Evolutionary conservation across 1,140 invertebrate species (phyloP), one percentile per base, ranked within the genome.

Genomic region (Venturia canescens): DNA sequence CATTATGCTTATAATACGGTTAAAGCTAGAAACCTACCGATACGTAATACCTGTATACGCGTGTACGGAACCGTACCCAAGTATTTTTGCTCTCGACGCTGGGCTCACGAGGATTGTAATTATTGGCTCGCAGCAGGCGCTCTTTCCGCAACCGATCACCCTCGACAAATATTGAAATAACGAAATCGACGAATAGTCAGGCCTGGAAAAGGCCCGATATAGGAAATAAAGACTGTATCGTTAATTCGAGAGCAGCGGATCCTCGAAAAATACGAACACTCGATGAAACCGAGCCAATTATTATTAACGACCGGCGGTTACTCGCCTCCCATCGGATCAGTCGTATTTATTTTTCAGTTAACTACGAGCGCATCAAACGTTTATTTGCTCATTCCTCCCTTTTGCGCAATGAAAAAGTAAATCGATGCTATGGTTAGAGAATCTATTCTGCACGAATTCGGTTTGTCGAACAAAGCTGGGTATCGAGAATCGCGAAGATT

Each of bases 101-200:
- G 15, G 3, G 16, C 13, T 26, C 60, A 53, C 4, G 60, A 63
- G 23, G n/a, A 11, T 63, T 23, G 60, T 63, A 63, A 63, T 63
- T 63, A 63, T 26, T 26, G 60, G 60, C 60, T 26, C 5, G 23
- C n/a, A 13, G 23, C n/a, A 23, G 60, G 23, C 60, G 23, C 60
- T 63, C 7, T 44, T 44, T 44, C 38, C 2, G 23, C 23, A 4
- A 63, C 27, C 60, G 11, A 63, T 69, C 29, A 69, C 23, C 13
- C 66, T 31, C 31, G 66, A 69, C 66, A 69, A 69, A 69, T 69
- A 69, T 69, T 69, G 66, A 69, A 69, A 69, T 69, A 69, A 16
- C 66, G 66, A n/a, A 69, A 69, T 69, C n/a, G 66, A 2, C 26
- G 26, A 69, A 29, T 15, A 15, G 29, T 31, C 16, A 31, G 31